These are phyloP conservation scores for Eurois occulta DNA, from an alignment of 2,888 invertebrate genomes.

Conservation along the genomic window DNA sequence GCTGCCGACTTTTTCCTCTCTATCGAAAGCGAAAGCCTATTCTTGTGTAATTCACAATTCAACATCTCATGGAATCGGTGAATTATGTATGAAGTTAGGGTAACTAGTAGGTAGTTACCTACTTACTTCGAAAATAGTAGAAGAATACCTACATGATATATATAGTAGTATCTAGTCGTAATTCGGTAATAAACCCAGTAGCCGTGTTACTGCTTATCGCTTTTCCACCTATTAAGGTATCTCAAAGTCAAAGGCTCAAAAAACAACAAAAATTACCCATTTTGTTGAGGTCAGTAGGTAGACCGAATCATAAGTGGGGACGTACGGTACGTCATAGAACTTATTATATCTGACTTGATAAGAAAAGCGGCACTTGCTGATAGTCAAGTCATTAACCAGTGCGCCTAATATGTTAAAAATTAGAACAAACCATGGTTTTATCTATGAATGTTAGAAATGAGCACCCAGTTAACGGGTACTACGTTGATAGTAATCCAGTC, in stretches of 20 bases:
- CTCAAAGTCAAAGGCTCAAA: too few relatives aligned
- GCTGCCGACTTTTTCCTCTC: not conserved
- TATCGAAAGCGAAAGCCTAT: slow-evolving; percentile 44
- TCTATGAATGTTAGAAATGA: slow-evolving; percentile 41
- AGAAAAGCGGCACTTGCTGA: not conserved
- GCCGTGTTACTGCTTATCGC: not conserved
- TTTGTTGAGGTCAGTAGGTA: slow-evolving; percentile 7
- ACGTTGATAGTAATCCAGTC: not conserved
- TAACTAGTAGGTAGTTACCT: not conserved
- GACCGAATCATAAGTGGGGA: not conserved
- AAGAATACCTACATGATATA: slow-evolving; percentile 24
- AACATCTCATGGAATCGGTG: slow-evolving; percentile 4
- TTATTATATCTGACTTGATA: slow-evolving; percentile 34
- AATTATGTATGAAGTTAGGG: slow-evolving; percentile 45
- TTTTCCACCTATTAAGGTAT: not conserved
- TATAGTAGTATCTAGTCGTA: too few relatives aligned
- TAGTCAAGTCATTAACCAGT: slow-evolving; percentile 20
- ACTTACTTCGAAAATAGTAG: slow-evolving; percentile 11
- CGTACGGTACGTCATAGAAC: not conserved
- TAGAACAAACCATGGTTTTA: slow-evolving; percentile 26
- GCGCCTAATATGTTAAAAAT: slow-evolving; percentile 34
- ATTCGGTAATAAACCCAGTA: slow-evolving; percentile 18
- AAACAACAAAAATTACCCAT: too few relatives aligned
- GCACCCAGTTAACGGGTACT: not conserved
- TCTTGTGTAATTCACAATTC: slow-evolving; percentile 9